These are phyloP conservation scores for Synanceia verrucosa DNA, from an alignment of 2,797 vertebrate species.

Conservation along the genomic window DNA sequence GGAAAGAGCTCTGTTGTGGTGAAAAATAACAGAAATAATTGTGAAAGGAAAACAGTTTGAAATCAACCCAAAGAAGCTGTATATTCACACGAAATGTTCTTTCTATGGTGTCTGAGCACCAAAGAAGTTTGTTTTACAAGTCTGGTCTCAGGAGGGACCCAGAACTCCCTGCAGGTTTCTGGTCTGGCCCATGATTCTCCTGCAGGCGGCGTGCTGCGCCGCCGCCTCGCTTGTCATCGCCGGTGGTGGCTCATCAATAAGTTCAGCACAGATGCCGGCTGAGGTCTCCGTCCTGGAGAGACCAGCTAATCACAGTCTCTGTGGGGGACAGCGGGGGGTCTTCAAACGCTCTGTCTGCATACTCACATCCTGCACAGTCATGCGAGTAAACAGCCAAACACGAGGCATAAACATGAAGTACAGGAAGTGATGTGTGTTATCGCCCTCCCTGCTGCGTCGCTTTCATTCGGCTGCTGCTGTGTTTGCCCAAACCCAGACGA, in stretches of 20 bases:
- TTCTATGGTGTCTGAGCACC: background rate
- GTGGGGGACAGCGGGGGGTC: conserved; percentile 57
- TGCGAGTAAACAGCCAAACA: too few relatives aligned
- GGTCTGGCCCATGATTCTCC: conserved; percentile 12
- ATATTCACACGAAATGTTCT: background rate
- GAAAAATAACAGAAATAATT: too few relatives aligned
- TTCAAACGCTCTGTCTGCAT: conserved; percentile 42
- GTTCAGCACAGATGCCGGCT: conserved; percentile 58
- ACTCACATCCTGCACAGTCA: conserved; percentile 18
- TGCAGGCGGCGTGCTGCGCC: conserved; percentile 36
- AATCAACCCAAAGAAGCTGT: background rate
- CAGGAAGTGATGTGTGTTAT: conserved; percentile 22
- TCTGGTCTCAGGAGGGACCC: conserved; percentile 2
- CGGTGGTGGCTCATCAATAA: conserved; percentile 55
- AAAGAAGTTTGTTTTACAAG: background rate
- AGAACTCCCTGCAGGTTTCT: conserved; percentile 1
- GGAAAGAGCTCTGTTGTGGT: background rate
- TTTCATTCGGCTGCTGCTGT: conserved; percentile 25
- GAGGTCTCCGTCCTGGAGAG: conserved; percentile 73
- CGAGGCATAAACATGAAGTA: conserved; percentile 42
- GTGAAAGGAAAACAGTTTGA: background rate
- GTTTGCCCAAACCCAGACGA: conserved; percentile 32
- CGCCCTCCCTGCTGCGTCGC: conserved; percentile 23
- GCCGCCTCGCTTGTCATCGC: conserved; percentile 28
- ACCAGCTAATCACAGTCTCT: conserved; percentile 72